Conservation (phyloP, 2,797 vertebrate genomes). For the Hippoglossus hippoglossus region DNA sequence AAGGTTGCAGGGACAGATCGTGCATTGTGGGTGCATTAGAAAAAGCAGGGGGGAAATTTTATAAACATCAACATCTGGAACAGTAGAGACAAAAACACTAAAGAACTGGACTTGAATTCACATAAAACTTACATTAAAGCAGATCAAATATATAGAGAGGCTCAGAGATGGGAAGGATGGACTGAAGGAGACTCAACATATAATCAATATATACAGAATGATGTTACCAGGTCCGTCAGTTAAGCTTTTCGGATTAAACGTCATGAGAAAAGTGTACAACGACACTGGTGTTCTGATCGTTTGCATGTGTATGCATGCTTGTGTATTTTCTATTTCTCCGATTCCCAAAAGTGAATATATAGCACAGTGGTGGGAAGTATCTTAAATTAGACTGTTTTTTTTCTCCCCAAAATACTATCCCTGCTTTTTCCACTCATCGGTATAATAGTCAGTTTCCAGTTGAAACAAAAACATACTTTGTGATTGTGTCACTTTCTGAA, state of each 20-base stretch:
- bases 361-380: slow-evolving; percentile 64
- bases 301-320: slow-evolving; percentile 25
- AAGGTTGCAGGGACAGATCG: slow-evolving; percentile 44
- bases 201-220: not conserved
- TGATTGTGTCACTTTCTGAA: slow-evolving; percentile 12
- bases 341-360: slow-evolving; percentile 74
- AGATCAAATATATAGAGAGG: not conserved
- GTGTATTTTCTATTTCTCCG: slow-evolving; percentile 37
- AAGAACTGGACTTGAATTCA: too few species aligned
- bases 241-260: slow-evolving; percentile 3
- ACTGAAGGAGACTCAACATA: not conserved
- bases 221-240: slow-evolving; percentile 22
- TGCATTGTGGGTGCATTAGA: too few species aligned
- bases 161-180: not conserved
- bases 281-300: slow-evolving; percentile 22
- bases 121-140: slow-evolving; percentile 11
- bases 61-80: too few species aligned
- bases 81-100: too few species aligned
- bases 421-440: slow-evolving; percentile 65
- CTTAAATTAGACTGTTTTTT: slow-evolving; percentile 63
- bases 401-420: slow-evolving; percentile 56
- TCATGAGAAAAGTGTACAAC: slow-evolving; percentile 22
- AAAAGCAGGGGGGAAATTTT: too few species aligned
- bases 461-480: slow-evolving; percentile 1
- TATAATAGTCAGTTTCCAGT: slow-evolving; percentile 21